These are phyloP conservation scores for Drosophila yakuba DNA, from an alignment of 1,140 invertebrate genomes.

Conservation along the genomic window DNA sequence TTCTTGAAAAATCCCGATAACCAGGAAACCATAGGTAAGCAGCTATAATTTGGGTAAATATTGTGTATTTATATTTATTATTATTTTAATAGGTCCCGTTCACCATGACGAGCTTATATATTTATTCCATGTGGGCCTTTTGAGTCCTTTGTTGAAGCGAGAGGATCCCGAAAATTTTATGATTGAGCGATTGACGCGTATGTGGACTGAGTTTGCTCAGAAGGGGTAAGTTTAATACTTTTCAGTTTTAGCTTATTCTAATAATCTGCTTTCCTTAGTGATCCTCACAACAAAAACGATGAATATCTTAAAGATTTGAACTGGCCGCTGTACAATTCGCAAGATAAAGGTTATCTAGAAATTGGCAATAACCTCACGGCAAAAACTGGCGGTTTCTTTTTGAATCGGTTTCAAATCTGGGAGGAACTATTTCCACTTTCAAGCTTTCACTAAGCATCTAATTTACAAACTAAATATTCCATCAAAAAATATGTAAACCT, in stretches of 20 bases:
- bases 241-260: too few species aligned
- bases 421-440: slow-evolving; percentile 85
- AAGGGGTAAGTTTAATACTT: slow-evolving; percentile 79
- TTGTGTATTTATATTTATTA: background rate
- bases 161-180: slow-evolving; percentile 85
- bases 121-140: slow-evolving; percentile 85
- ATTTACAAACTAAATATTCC: too few species aligned
- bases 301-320: slow-evolving; percentile 65
- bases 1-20: slow-evolving; percentile 84
- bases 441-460: background rate
- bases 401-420: slow-evolving; percentile 86
- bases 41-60: too few species aligned
- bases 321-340: slow-evolving; percentile 85
- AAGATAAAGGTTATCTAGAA: slow-evolving; percentile 86
- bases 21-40: slow-evolving; percentile 83
- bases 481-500: too few species aligned
- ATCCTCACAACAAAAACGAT: slow-evolving; percentile 65
- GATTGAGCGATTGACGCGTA: slow-evolving; percentile 85
- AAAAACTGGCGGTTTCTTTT: slow-evolving; percentile 85
- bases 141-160: slow-evolving; percentile 82
- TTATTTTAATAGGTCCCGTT: slow-evolving; percentile 84
- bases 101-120: slow-evolving; percentile 88
- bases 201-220: slow-evolving; percentile 85
- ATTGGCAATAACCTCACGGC: slow-evolving; percentile 85
- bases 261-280: slow-evolving; percentile 23